Conservation (phyloP, 2,888 invertebrate species). For the Diarsia dahlii region DNA sequence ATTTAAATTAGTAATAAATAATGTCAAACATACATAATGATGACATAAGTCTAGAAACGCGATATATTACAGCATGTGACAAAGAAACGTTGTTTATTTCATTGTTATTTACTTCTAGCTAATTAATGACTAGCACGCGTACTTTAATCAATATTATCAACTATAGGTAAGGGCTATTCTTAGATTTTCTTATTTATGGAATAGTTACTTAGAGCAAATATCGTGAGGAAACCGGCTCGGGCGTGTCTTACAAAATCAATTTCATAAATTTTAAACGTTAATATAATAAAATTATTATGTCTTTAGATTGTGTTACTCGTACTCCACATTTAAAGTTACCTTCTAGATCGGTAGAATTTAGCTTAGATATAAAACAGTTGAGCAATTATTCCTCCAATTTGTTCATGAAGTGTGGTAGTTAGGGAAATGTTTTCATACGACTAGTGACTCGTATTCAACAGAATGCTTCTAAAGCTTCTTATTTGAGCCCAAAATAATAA, state of each 20-base stretch:
- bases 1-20: constrained; percentile 32
- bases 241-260: neutral
- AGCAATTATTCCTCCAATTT: neutral
- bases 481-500: constrained; percentile 8
- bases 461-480: neutral
- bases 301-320: neutral
- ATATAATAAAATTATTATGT: neutral
- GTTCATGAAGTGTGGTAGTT: neutral
- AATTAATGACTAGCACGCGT: constrained; percentile 5
- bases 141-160: neutral
- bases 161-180: neutral
- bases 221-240: too few relatives aligned
- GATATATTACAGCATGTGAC: constrained; percentile 1
- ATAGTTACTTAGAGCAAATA: neutral
- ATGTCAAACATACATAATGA: constrained; percentile 6
- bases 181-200: constrained; percentile 1
- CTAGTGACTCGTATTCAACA: too few relatives aligned
- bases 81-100: constrained; percentile 32
- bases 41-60: constrained; percentile 21
- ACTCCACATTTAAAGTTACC: too few relatives aligned
- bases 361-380: neutral
- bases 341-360: neutral
- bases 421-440: too few relatives aligned
- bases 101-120: constrained; percentile 34
- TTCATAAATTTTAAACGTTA: neutral